Conservation (phyloP, 2,113 vertebrate genomes). For the Cyanocitta stelleri region DNA sequence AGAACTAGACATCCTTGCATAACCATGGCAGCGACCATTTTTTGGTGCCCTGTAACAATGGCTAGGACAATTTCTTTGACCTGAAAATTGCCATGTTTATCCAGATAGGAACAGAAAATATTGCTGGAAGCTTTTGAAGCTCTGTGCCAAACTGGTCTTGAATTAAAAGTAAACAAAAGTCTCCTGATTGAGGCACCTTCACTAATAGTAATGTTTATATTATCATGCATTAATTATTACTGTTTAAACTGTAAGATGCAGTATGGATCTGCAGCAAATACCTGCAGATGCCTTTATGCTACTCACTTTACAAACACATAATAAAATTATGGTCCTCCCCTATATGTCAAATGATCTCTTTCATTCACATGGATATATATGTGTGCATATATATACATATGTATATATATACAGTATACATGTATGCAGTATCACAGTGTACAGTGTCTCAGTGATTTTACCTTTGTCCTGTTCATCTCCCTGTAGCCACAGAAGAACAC, state of each 20-base stretch:
- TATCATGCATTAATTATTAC: background rate
- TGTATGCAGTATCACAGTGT: background rate
- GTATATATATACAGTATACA: background rate
- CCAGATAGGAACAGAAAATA: background rate
- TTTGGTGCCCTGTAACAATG: background rate
- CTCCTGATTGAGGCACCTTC: background rate
- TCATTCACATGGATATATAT: no score
- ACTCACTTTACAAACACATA: background rate
- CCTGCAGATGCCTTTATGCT: background rate
- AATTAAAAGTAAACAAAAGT: background rate
- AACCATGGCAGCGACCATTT: background rate
- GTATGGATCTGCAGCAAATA: background rate
- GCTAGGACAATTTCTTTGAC: background rate
- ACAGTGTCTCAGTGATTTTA: background rate
- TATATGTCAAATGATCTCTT: background rate
- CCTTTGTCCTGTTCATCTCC: background rate
- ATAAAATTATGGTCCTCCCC: background rate
- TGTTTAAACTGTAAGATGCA: background rate
- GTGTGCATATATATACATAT: fast-evolving
- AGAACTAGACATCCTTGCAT: background rate
- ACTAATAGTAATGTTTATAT: background rate
- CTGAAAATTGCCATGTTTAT: background rate
- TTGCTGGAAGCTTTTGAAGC: background rate
- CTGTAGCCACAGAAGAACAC: background rate
- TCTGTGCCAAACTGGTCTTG: background rate